A percentile compares a stretch with the other conserved stretches of the same genome.
These are phyloP conservation scores for Bunonema sp. DNA, from an alignment of 2,888 invertebrate genomes.

Conservation along the genomic window DNA sequence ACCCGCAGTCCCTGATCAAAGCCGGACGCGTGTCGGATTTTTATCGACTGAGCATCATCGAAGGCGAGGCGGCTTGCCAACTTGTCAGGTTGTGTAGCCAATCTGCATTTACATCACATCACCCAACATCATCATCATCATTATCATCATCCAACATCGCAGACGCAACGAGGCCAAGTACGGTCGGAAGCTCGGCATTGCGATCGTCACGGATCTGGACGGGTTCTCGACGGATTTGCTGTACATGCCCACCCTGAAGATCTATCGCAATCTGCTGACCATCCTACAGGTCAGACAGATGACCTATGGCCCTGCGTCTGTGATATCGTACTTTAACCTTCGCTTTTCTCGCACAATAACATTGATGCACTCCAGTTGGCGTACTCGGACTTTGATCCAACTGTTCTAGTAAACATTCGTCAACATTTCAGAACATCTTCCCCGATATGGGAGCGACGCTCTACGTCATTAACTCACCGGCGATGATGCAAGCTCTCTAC, in stretches of 20 bases:
- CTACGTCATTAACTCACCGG: conserved; percentile 16
- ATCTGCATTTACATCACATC: too few species aligned
- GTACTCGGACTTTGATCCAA: too few species aligned
- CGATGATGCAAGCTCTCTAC: conserved; percentile 17
- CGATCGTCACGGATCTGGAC: conserved; percentile 32
- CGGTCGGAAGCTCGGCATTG: conserved; percentile 21
- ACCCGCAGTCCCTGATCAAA: conserved; percentile 24
- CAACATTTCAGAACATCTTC: conserved; percentile 16
- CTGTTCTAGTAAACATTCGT: too few species aligned
- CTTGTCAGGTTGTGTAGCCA: conserved; percentile 17
- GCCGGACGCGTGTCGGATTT: conserved; percentile 25
- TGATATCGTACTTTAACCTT: too few species aligned
- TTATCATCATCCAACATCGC: too few species aligned
- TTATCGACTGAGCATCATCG: conserved; percentile 19
- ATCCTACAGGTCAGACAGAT: conserved; percentile 16
- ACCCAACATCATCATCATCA: too few species aligned
- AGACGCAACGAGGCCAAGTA: too few species aligned
- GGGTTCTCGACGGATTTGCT: conserved; percentile 31
- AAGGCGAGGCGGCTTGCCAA: conserved; percentile 22
- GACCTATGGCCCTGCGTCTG: background rate
- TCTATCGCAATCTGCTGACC: conserved; percentile 24
- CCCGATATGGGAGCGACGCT: conserved; percentile 19
- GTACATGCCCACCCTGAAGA: conserved; percentile 23
- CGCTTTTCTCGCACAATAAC: too few species aligned
- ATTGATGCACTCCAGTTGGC: too few species aligned